Percentiles rank a stretch among this genome's conserved stretches.
Conservation (phyloP, 2,888 invertebrate genomes). For the Disparrhopalites patrizii region DNA sequence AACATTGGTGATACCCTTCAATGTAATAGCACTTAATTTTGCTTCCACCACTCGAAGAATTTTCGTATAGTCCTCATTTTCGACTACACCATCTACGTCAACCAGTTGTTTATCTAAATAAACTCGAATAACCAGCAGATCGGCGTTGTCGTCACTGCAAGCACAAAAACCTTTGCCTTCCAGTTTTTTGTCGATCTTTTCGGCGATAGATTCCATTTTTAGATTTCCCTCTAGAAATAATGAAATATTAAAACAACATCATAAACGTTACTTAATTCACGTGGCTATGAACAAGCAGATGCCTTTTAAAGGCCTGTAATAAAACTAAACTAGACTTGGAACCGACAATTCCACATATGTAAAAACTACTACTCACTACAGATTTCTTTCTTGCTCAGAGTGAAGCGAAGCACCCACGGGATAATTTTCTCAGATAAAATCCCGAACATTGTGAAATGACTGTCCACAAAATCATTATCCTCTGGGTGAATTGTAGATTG, state of each 20-base stretch:
- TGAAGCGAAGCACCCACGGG: constrained; percentile 96
- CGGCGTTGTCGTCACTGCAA: constrained; percentile 99
- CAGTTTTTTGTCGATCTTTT: constrained; percentile 97
- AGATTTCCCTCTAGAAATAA: constrained; percentile 80
- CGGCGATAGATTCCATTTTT: constrained; percentile 99
- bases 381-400: constrained; percentile 94
- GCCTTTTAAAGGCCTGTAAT: too few relatives aligned
- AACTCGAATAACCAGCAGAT: constrained; percentile 93
- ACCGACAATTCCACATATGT: constrained; percentile 55
- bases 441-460: constrained; percentile 99
- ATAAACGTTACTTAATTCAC: too few relatives aligned
- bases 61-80: constrained; percentile 66
- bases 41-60: not conserved
- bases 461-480: constrained; percentile 99
- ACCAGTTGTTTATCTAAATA: constrained; percentile 93
- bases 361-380: constrained; percentile 53
- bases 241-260: too few relatives aligned
- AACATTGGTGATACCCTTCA: constrained; percentile 96
- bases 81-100: constrained; percentile 68
- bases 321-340: not conserved
- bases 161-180: constrained; percentile 99
- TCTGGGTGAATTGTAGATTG: constrained; percentile 97
- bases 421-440: constrained; percentile 96
- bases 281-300: too few relatives aligned
- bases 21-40: constrained; percentile 64